Conservation (phyloP, 2,113 vertebrate species). For the Anhinga rufa region DNA sequence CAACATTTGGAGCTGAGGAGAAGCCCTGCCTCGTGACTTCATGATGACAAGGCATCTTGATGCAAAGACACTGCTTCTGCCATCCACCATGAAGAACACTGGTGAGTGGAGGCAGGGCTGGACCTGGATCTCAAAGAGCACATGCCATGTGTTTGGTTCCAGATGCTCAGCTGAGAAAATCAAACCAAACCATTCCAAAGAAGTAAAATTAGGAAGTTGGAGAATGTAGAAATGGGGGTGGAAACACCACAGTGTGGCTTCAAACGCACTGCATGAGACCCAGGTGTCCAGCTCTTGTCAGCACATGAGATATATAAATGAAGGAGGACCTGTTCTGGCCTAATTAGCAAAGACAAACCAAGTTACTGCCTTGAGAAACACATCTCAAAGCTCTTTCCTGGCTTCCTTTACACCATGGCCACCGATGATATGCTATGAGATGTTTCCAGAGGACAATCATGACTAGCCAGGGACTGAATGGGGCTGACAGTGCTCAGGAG, state of each 20-base stretch:
- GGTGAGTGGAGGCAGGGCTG: no score
- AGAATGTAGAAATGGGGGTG: not conserved
- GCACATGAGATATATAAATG: not conserved
- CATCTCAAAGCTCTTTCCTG: not conserved
- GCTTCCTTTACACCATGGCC: not conserved
- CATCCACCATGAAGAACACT: rapidly evolving
- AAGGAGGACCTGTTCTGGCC: not conserved
- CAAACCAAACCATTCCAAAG: not conserved
- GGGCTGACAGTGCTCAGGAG: not conserved
- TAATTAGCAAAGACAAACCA: not conserved
- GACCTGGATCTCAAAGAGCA: no score
- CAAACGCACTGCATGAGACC: not conserved
- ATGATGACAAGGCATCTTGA: not conserved
- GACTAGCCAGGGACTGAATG: not conserved
- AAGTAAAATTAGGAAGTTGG: not conserved
- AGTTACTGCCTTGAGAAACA: not conserved
- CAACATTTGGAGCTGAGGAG: not conserved
- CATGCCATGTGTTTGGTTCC: rapidly evolving
- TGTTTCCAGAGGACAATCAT: not conserved
- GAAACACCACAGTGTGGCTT: not conserved
- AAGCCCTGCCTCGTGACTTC: not conserved
- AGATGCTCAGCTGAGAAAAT: not conserved
- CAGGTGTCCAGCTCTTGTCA: not conserved
- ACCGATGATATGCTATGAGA: not conserved
- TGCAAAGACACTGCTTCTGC: not conserved